phyloP scores from a whole-genome alignment of 2,888 invertebrate genomes.

The Herminia tarsipennalis region DNA sequence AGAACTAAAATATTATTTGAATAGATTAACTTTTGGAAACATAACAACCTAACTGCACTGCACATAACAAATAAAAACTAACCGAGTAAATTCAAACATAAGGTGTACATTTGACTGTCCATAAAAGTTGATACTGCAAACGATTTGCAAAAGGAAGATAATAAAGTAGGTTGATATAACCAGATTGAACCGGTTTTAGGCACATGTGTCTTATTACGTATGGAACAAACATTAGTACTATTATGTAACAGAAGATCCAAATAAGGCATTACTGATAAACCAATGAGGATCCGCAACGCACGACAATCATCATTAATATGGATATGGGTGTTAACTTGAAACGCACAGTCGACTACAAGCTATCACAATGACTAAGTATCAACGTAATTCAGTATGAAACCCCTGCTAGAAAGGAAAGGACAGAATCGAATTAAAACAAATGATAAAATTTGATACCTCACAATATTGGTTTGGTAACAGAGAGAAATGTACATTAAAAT shows the following conservation, averaged over 20 bases:
- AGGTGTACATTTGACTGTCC: conserved; percentile 22
- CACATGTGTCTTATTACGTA: conserved; percentile 54
- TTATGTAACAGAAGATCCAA: conserved; percentile 24
- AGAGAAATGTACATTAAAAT: too few species aligned
- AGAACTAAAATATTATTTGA: conserved; percentile 70
- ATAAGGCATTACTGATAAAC: too few species aligned
- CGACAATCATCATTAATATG: too few species aligned
- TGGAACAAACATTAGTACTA: conserved; percentile 24
- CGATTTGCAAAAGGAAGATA: conserved; percentile 78
- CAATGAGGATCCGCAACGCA: too few species aligned
- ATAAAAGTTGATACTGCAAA: conserved; percentile 44
- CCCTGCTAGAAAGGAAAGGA: too few species aligned
- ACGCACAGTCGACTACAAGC: too few species aligned
- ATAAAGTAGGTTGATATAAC: conserved; percentile 71
- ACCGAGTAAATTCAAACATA: conserved; percentile 13
- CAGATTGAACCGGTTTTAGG: conserved; percentile 58
- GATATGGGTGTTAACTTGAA: too few species aligned
- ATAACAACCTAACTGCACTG: conserved; percentile 37
- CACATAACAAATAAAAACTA: conserved; percentile 13
- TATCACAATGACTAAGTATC: too few species aligned
- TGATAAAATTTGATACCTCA: too few species aligned
- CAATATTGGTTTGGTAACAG: too few species aligned
- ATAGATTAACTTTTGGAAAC: conserved; percentile 56
- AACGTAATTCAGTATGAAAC: too few species aligned
- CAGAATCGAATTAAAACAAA: too few species aligned